Evolutionary conservation across 2,113 vertebrate species (phyloP).

Genomic region (Chaetops frenatus): DNA sequence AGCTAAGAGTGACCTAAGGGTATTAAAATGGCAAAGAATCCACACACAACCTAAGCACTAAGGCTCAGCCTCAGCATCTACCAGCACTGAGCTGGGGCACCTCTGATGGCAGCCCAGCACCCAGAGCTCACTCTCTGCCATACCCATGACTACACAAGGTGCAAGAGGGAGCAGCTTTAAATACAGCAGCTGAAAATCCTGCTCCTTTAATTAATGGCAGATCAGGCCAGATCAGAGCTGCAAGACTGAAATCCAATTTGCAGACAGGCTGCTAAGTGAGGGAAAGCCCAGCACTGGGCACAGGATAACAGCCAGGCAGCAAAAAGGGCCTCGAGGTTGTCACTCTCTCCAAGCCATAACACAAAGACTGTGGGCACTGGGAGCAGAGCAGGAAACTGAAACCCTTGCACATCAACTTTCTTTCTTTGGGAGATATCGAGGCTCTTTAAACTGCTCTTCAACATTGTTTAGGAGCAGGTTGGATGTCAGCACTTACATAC

Average conservation of each 20-base stretch:
- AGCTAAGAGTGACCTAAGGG: background rate
- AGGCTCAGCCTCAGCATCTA: background rate
- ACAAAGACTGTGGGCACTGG: background rate
- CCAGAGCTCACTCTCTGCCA: accelerated
- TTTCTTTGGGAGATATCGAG: background rate
- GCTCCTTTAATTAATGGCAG: background rate
- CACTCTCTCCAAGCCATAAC: background rate
- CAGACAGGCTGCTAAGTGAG: background rate
- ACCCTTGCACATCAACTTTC: background rate
- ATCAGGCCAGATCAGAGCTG: background rate
- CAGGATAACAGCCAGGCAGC: background rate
- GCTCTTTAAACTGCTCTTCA: background rate
- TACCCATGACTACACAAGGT: background rate
- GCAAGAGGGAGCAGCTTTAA: background rate
- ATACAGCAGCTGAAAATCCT: background rate
- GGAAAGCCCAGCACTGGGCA: background rate
- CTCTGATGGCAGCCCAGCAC: background rate
- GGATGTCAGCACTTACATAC: background rate
- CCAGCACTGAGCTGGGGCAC: background rate
- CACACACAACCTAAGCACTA: background rate
- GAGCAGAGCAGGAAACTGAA: background rate
- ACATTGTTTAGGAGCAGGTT: background rate
- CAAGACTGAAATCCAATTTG: background rate
- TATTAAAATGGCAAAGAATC: background rate
- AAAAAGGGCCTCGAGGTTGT: background rate